Evolutionary conservation across 2,797 vertebrate species (phyloP).

Genomic region (Knipowitschia caucasica): DNA sequence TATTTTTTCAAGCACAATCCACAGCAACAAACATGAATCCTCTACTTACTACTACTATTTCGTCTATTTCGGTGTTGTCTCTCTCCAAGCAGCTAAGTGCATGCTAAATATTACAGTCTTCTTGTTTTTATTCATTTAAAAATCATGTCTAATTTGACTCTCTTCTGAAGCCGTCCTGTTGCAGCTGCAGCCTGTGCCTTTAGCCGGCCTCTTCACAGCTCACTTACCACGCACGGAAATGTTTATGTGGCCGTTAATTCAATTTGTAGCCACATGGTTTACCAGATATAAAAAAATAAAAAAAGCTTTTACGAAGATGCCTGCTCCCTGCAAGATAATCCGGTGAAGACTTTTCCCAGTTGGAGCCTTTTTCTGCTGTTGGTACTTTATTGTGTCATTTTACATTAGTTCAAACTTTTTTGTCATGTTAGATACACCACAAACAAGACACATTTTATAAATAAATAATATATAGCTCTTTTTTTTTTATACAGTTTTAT

Average conservation of each 20-base stretch:
- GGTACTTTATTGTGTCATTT: too few species aligned
- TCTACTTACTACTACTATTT: constrained; percentile 22
- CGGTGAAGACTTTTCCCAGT: constrained; percentile 30
- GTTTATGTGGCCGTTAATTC: constrained; percentile 64
- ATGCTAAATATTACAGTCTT: constrained; percentile 45
- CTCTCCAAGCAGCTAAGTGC: constrained; percentile 22
- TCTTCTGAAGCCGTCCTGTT: constrained; percentile 25
- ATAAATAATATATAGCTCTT: too few species aligned
- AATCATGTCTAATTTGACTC: constrained; percentile 31
- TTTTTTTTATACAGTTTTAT: too few species aligned
- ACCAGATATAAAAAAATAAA: constrained; percentile 55
- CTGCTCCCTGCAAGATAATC: constrained; percentile 55
- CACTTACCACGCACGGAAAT: constrained; percentile 60
- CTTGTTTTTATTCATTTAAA: constrained; percentile 37
- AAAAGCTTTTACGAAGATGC: constrained; percentile 47
- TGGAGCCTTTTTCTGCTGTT: too few species aligned
- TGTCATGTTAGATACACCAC: too few species aligned
- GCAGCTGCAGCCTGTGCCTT: constrained; percentile 39
- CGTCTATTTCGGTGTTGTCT: constrained; percentile 7
- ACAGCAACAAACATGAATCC: constrained; percentile 21
- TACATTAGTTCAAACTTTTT: too few species aligned
- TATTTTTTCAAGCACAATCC: too few species aligned
- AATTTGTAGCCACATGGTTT: constrained; percentile 64
- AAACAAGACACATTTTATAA: too few species aligned
- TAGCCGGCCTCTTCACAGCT: constrained; percentile 55